phyloP scores from a whole-genome alignment of 2,113 vertebrate genomes.

The Climacteris rufus region DNA sequence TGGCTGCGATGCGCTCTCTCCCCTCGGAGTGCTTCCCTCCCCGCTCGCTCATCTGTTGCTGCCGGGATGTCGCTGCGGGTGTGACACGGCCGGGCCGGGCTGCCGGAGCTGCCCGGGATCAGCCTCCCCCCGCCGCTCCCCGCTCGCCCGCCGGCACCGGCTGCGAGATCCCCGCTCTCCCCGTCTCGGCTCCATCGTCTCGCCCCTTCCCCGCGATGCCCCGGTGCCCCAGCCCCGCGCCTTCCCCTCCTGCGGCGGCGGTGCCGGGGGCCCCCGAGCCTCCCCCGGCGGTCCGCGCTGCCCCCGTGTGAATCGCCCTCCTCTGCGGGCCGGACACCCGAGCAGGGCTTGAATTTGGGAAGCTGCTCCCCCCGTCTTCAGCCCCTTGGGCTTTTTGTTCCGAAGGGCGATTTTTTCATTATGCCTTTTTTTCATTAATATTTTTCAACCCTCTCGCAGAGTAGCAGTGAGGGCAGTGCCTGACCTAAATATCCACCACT shows the following conservation, averaged over 20 bases:
- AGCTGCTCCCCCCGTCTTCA: neutral
- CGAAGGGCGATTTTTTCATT: neutral
- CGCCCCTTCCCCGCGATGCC: neutral
- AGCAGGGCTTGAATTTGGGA: neutral
- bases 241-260: neutral
- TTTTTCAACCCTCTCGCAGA: neutral
- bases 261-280: neutral
- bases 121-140: neutral
- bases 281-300: fast-evolving
- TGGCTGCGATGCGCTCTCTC: neutral
- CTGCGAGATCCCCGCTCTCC: neutral
- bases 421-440: neutral
- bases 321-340: neutral
- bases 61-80: neutral
- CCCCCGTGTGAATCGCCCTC: neutral
- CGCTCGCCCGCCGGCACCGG: neutral
- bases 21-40: neutral
- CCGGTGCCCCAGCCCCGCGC: neutral
- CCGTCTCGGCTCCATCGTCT: neutral
- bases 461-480: neutral
- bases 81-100: neutral
- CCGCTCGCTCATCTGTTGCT: neutral
- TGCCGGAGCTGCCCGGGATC: neutral
- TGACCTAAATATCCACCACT: neutral
- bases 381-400: neutral